Evolutionary conservation across 2,113 vertebrate genomes (phyloP), one percentile per base, ranked within the genome.

Genomic region (Dromaius novaehollandiae): DNA sequence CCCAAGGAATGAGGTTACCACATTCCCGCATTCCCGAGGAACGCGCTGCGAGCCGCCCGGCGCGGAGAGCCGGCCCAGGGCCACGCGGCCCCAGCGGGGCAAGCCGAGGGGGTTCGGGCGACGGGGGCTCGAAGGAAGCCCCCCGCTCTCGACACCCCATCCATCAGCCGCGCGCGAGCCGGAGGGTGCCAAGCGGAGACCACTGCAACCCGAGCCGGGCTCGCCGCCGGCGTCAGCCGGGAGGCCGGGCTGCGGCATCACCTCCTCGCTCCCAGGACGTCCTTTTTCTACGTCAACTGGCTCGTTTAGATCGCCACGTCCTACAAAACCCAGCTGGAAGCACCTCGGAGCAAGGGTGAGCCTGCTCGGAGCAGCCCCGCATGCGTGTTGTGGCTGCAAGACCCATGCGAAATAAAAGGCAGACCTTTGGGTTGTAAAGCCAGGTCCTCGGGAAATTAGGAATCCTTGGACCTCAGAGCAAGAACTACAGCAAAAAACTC

Each of bases 1-100:
- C 95, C 88, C 90, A 75, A 97, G 97, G 95, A 97, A 97, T 93
- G 95, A 82, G 91, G 97, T 93, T 80, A 93, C 81, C 30, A 1
- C 95, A 94, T 95, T 95, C 91, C 88, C 34, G 21, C 74, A 64
- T 96, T 95, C 96, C 96, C 11, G 9, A 81, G 86, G 90, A 96
- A 97, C 65, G 2, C 17, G 74, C 87, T 93, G 82, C 75, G 9
- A 94, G 42, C 91, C 79, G 91, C 84, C 90, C 94, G 81, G 40
- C 20, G 46, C 40, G 38, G 38, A 38, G 38, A 38, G 38, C 38
- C 38, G 38, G 38, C 38, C 38, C n/a, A 8, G 38, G 38, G 38
- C 38, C 38, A 38, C 38, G 38, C 38, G 38, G 38, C 48, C 69
- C 55, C 14, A 24, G 44, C 26, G 50, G 46, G 84, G 42, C 46